phyloP scores from a whole-genome alignment of 2,113 vertebrate genomes.

The cattle (Bos taurus) region DNA sequence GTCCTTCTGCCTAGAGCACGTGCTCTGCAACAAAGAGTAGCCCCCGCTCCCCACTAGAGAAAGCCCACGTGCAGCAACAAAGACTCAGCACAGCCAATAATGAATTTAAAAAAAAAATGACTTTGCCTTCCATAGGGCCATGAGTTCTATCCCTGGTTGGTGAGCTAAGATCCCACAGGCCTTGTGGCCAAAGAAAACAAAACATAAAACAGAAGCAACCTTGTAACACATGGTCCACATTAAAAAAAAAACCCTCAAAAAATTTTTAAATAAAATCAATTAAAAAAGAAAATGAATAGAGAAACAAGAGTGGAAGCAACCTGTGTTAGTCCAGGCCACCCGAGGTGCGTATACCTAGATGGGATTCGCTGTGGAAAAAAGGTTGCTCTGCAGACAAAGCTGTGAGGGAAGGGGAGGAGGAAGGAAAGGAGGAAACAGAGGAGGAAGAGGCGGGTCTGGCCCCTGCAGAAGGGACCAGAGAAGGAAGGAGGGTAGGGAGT shows the following conservation, averaged over 20 bases:
- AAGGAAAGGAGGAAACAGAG: neutral
- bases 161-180: neutral
- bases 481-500: neutral
- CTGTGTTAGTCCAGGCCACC: neutral
- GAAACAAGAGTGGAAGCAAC: neutral
- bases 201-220: neutral
- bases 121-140: neutral
- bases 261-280: neutral
- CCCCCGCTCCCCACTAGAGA: neutral
- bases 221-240: neutral
- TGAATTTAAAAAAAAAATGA: neutral
- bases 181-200: neutral
- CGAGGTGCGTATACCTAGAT: accelerated
- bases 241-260: neutral
- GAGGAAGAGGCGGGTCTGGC: neutral
- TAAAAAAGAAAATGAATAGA: neutral
- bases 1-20: neutral
- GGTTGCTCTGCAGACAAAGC: neutral
- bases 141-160: neutral
- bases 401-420: neutral
- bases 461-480: neutral
- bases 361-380: too few relatives aligned
- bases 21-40: neutral
- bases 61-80: neutral
- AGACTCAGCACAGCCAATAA: neutral